Conservation (phyloP, 92 coral and sea anemone species). For the Montipora capitata region DNA sequence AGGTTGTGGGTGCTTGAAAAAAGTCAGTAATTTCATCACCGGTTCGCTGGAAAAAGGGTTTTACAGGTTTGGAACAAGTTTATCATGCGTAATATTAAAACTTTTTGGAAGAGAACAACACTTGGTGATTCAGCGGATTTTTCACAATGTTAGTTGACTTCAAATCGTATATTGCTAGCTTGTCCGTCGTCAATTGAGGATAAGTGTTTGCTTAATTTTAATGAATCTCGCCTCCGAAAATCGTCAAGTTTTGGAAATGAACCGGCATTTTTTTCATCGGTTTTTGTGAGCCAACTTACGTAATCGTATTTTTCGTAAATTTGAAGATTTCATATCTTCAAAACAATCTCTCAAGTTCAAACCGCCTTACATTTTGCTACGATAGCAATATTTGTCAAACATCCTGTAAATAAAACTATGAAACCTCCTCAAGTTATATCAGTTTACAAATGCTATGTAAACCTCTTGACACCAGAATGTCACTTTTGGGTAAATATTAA, state of each 20-base stretch:
- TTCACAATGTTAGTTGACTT: neutral
- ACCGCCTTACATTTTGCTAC: neutral
- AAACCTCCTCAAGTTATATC: neutral
- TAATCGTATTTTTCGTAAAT: neutral
- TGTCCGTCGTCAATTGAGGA: neutral
- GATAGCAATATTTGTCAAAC: too few relatives aligned
- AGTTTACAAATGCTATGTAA: neutral
- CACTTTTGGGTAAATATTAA: neutral
- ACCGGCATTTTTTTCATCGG: neutral
- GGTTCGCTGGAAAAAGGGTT: slow-evolving; percentile 82
- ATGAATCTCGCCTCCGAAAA: neutral
- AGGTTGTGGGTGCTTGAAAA: slow-evolving; percentile 63
- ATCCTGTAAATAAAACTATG: neutral
- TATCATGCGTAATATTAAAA: too few relatives aligned
- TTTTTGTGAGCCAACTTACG: neutral
- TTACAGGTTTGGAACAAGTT: slow-evolving; percentile 71
- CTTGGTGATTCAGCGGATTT: neutral
- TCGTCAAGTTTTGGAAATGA: neutral
- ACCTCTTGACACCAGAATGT: neutral
- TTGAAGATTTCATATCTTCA: too few relatives aligned
- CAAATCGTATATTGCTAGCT: neutral
- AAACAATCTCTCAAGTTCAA: neutral
- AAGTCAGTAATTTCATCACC: slow-evolving; percentile 84
- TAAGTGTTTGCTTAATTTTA: neutral
- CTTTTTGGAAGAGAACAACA: neutral